Conservation (phyloP, 2,797 vertebrate species). For the Clarias platycephalus region DNA sequence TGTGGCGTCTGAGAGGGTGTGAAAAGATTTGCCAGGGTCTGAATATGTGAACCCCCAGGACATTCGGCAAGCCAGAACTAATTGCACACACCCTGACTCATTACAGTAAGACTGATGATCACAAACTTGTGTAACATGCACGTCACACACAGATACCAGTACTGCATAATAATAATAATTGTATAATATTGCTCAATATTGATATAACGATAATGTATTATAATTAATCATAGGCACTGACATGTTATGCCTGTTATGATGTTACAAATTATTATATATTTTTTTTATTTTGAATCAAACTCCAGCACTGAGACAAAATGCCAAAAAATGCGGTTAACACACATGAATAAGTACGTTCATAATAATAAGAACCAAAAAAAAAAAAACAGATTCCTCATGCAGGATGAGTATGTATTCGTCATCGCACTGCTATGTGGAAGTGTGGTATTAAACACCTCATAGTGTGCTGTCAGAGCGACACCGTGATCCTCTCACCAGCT, state of each 20-base stretch:
- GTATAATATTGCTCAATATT: background rate
- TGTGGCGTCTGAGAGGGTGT: slow-evolving; percentile 35
- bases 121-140: slow-evolving; percentile 2
- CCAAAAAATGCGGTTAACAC: background rate
- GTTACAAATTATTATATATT: background rate
- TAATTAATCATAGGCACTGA: background rate
- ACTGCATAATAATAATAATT: background rate
- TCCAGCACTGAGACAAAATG: background rate
- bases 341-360: background rate
- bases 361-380: background rate
- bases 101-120: slow-evolving; percentile 2
- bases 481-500: slow-evolving; percentile 21
- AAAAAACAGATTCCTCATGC: background rate
- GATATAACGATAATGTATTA: background rate
- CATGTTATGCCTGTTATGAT: background rate
- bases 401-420: too few relatives aligned
- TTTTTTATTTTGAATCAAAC: background rate
- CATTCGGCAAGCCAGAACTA: slow-evolving; percentile 27
- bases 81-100: slow-evolving; percentile 14
- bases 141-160: background rate
- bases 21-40: slow-evolving; percentile 27
- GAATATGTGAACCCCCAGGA: slow-evolving; percentile 11
- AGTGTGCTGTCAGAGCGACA: background rate
- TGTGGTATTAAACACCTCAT: background rate
- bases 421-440: background rate